Evolutionary conservation across 2,113 vertebrate species (phyloP).

Genomic region (Gavialis gangeticus): DNA sequence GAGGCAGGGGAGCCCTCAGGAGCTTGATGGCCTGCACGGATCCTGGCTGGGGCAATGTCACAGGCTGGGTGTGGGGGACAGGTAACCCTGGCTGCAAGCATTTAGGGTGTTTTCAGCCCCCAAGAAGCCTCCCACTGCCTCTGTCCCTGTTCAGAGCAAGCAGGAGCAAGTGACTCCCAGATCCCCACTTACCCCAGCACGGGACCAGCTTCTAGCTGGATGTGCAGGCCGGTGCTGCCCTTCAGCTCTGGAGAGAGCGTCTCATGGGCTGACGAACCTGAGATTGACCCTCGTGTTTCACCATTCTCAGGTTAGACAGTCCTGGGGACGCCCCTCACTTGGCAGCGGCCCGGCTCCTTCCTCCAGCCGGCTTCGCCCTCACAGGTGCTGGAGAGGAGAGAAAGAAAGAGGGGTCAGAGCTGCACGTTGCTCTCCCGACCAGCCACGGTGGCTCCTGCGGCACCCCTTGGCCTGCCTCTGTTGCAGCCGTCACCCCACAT

Average conservation of each 20-base stretch:
- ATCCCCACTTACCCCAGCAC: no score
- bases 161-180: no score
- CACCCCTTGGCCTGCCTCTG: no score
- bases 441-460: not conserved
- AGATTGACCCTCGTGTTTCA: conserved; percentile 88
- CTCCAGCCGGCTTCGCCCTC: no score
- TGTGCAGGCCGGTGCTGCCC: fast-evolving
- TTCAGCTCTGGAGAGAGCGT: conserved; percentile 73
- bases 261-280: conserved; percentile 97
- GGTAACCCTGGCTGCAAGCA: not conserved
- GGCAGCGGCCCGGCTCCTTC: not conserved
- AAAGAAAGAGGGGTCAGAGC: not conserved
- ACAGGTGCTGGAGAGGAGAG: not conserved
- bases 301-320: conserved; percentile 98
- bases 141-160: not conserved
- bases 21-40: no score
- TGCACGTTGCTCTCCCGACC: not conserved
- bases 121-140: no score
- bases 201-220: not conserved
- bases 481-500: not conserved
- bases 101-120: not conserved
- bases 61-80: not conserved
- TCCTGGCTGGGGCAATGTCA: no score
- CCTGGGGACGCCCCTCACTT: conserved; percentile 84
- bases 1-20: not conserved